These are phyloP conservation scores for Melanerpes formicivorus DNA, from an alignment of 2,113 vertebrate species.

Conservation along the genomic window DNA sequence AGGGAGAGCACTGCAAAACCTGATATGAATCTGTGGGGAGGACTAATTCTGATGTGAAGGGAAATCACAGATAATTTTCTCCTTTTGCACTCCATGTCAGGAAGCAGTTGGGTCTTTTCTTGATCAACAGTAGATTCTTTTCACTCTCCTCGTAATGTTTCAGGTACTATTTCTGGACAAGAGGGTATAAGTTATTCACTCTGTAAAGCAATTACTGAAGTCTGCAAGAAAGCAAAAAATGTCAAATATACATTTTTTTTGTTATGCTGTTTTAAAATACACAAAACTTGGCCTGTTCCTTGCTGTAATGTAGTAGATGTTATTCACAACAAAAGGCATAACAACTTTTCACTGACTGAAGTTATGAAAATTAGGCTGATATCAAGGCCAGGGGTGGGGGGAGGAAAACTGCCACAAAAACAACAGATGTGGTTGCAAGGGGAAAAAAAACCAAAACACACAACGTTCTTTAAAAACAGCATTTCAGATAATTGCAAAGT, in stretches of 20 bases:
- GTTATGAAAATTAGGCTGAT: background rate
- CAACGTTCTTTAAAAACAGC: background rate
- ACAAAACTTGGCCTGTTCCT: background rate
- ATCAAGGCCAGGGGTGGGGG: background rate
- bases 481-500: background rate
- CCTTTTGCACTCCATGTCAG: no score
- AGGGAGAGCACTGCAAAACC: background rate
- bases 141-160: background rate
- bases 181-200: background rate
- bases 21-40: background rate
- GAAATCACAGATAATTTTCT: background rate
- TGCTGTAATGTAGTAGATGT: background rate
- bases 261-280: background rate
- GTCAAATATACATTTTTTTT: background rate
- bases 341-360: background rate
- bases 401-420: background rate
- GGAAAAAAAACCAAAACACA: background rate
- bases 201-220: background rate
- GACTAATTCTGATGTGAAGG: background rate
- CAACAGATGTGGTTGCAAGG: background rate
- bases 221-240: background rate
- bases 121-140: background rate
- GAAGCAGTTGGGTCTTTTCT: background rate
- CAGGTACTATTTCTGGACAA: background rate
- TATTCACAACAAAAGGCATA: background rate